A percentile compares a stretch with the other conserved stretches of the same genome.
Evolutionary conservation across 1,140 invertebrate genomes (phyloP).

Genomic region (Platorchestia sp.): DNA sequence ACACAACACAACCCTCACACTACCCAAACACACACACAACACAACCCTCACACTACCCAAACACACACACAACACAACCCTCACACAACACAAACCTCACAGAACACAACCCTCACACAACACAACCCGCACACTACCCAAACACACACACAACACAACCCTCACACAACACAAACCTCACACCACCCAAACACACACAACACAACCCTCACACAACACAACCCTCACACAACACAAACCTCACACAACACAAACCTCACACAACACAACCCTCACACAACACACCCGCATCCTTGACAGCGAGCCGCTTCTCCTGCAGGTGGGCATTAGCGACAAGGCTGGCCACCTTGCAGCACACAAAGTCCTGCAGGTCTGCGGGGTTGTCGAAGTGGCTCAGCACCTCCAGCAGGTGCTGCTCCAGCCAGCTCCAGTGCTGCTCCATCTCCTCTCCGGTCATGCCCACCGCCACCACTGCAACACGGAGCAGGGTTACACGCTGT

Average conservation of each 20-base stretch:
- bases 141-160: too few species aligned
- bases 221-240: too few species aligned
- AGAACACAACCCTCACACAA: too few species aligned
- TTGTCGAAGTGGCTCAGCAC: slow-evolving; percentile 92
- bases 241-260: background rate
- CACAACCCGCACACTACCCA: too few species aligned
- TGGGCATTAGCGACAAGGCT: slow-evolving; percentile 83
- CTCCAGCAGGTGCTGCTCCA: slow-evolving; percentile 87
- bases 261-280: background rate
- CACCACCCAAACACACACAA: too few species aligned
- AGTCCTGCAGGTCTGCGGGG: slow-evolving; percentile 94
- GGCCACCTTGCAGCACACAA: slow-evolving; percentile 96
- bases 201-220: too few species aligned
- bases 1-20: background rate
- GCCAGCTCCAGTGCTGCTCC: slow-evolving; percentile 92
- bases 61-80: too few species aligned
- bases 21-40: background rate
- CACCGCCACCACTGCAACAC: slow-evolving; percentile 90
- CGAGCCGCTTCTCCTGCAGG: background rate
- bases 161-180: too few species aligned
- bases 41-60: too few species aligned
- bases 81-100: too few species aligned
- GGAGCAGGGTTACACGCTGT: too few species aligned
- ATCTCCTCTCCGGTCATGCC: slow-evolving; percentile 90
- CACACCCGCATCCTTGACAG: background rate